These are phyloP conservation scores for Drosophila carrolli DNA, from an alignment of 1,140 invertebrate genomes.

Conservation along the genomic window DNA sequence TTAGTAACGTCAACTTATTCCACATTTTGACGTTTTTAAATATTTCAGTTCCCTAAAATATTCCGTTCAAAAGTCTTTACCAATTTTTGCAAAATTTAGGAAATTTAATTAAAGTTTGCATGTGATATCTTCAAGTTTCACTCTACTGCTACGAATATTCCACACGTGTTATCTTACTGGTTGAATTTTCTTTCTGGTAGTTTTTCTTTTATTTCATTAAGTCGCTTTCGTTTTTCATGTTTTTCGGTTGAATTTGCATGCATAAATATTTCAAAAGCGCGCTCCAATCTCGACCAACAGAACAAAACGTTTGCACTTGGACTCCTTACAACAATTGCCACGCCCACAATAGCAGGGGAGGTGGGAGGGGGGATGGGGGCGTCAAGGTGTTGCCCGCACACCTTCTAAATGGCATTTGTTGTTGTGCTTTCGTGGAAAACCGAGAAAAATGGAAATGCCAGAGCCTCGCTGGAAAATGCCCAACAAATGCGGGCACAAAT, in stretches of 20 bases:
- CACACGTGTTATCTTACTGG: slow-evolving; percentile 26
- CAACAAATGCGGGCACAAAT: slow-evolving; percentile 57
- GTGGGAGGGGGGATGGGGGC: background rate
- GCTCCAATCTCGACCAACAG: slow-evolving; percentile 44
- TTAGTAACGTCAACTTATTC: too few relatives aligned
- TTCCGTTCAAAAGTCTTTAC: too few relatives aligned
- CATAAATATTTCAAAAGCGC: slow-evolving; percentile 70
- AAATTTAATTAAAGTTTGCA: slow-evolving; percentile 1
- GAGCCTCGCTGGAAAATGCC: slow-evolving; percentile 36
- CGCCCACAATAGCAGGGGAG: background rate
- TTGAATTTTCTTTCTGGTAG: slow-evolving; percentile 1
- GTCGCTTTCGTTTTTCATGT: slow-evolving; percentile 23
- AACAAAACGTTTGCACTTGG: slow-evolving; percentile 48
- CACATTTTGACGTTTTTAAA: too few relatives aligned
- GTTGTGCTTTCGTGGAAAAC: slow-evolving; percentile 2
- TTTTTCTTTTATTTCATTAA: slow-evolving; percentile 37
- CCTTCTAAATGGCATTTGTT: slow-evolving; percentile 23
- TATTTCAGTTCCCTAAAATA: too few relatives aligned
- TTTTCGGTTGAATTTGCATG: slow-evolving; percentile 66
- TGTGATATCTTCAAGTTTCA: background rate
- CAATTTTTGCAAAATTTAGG: too few relatives aligned
- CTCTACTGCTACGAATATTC: background rate
- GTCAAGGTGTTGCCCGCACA: slow-evolving; percentile 20
- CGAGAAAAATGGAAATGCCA: slow-evolving; percentile 7
- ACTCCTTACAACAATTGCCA: slow-evolving; percentile 45